A percentile compares a stretch with the other conserved stretches of the same genome.
These are phyloP conservation scores for Tolypeutes matacus DNA, from an alignment of 2,797 vertebrate genomes.

Conservation along the genomic window DNA sequence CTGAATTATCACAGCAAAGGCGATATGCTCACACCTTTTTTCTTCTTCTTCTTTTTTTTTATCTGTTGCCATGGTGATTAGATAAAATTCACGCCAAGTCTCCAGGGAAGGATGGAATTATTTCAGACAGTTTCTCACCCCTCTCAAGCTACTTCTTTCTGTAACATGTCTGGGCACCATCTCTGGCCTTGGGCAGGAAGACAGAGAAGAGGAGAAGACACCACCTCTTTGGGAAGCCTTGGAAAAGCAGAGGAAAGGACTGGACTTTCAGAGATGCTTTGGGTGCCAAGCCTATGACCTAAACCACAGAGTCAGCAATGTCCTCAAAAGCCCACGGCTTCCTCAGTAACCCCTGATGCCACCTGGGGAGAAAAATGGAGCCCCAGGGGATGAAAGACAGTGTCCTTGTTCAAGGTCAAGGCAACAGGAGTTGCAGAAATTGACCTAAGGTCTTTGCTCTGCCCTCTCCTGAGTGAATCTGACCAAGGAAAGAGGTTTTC, in stretches of 20 bases:
- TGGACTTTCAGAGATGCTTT: neutral
- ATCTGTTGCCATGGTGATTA: conserved; percentile 97
- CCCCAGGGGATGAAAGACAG: neutral
- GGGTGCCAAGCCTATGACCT: neutral
- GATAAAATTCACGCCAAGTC: conserved; percentile 98
- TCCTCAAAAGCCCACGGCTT: neutral
- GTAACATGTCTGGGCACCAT: conserved; percentile 88
- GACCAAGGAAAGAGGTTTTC: neutral
- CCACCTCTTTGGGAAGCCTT: neutral
- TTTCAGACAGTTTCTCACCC: conserved; percentile 92
- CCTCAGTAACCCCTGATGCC: neutral
- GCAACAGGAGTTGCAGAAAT: neutral
- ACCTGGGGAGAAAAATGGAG: neutral
- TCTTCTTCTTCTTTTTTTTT: conserved; percentile 84
- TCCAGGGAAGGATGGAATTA: conserved; percentile 93
- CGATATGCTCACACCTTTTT: conserved; percentile 91
- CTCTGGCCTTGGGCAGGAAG: conserved; percentile 75
- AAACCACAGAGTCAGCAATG: neutral
- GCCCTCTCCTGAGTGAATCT: neutral
- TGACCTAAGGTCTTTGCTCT: neutral
- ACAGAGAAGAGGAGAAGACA: conserved; percentile 41
- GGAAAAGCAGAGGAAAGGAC: neutral
- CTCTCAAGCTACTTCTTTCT: conserved; percentile 83
- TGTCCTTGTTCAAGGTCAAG: conserved; percentile 73
- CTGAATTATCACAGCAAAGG: conserved; percentile 92